Percentiles rank a stretch among this genome's conserved stretches.
These are phyloP conservation scores for Aleiodes leptofemur DNA, from an alignment of 2,888 invertebrate species.

Conservation along the genomic window DNA sequence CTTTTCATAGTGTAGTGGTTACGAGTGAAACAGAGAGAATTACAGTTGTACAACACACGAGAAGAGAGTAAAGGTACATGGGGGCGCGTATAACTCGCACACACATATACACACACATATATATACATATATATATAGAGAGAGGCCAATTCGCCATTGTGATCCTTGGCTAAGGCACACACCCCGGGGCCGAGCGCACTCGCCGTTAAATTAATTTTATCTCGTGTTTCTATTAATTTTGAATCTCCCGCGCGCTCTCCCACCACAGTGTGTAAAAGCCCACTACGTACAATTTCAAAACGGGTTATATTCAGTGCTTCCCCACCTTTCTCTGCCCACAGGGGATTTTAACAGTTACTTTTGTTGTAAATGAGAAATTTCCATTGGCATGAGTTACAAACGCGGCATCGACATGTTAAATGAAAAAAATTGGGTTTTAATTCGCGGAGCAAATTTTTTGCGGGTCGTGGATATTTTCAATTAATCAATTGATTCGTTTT, in stretches of 20 bases:
- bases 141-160: slow-evolving; percentile 71
- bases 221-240: slow-evolving; percentile 72
- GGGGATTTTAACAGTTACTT: slow-evolving; percentile 51
- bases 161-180: slow-evolving; percentile 71
- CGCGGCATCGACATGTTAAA: slow-evolving; percentile 32
- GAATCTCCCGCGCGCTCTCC: slow-evolving; percentile 55
- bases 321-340: slow-evolving; percentile 35
- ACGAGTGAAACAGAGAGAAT: slow-evolving; percentile 38
- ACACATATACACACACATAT: slow-evolving; percentile 44
- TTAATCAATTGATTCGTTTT: slow-evolving; percentile 8
- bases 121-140: slow-evolving; percentile 40
- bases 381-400: slow-evolving; percentile 29
- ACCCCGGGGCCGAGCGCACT: slow-evolving; percentile 69
- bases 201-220: slow-evolving; percentile 75
- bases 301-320: slow-evolving; percentile 3
- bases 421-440: slow-evolving; percentile 40
- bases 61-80: slow-evolving; percentile 58
- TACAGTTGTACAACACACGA: slow-evolving; percentile 28
- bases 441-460: background rate
- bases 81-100: slow-evolving; percentile 44
- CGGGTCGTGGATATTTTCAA: background rate
- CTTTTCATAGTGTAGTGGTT: slow-evolving; percentile 36
- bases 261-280: slow-evolving; percentile 1
- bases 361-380: slow-evolving; percentile 54
- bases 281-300: slow-evolving; percentile 29